Percentiles rank a stretch among this genome's conserved stretches.
Conservation (phyloP, 2,888 invertebrate species). For the Molorchus minor region DNA sequence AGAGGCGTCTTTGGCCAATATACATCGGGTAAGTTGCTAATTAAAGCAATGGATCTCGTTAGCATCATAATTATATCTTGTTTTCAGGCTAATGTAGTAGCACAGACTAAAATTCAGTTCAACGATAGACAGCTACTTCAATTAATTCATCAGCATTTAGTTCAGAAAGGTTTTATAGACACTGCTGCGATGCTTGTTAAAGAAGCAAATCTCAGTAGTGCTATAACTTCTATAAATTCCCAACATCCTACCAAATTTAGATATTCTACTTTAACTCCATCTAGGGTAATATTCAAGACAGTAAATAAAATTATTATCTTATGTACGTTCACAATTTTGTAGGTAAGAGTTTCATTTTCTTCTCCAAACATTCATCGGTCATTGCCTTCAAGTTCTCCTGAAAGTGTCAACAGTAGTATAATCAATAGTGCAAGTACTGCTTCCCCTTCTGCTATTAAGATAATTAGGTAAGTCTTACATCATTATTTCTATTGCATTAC, state of each 20-base stretch:
- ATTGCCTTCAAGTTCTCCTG: conserved; percentile 25
- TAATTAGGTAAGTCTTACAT: conserved; percentile 45
- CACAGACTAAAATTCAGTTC: conserved; percentile 94
- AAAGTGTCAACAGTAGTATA: conserved; percentile 15
- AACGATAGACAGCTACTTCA: conserved; percentile 93
- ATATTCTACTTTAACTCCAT: conserved; percentile 66
- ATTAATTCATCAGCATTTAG: conserved; percentile 88
- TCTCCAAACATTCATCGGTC: conserved; percentile 37
- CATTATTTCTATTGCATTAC: neutral
- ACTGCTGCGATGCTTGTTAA: conserved; percentile 78
- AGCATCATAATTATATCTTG: too few relatives aligned
- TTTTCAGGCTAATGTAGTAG: conserved; percentile 87
- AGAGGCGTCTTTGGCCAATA: conserved; percentile 87
- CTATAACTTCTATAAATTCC: conserved; percentile 60
- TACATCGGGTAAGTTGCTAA: conserved; percentile 75
- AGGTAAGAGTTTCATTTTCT: conserved; percentile 47
- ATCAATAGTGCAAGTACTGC: conserved; percentile 36
- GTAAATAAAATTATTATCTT: neutral
- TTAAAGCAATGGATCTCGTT: too few relatives aligned
- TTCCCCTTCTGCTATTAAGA: conserved; percentile 46
- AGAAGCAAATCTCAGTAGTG: conserved; percentile 76
- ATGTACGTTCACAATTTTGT: conserved; percentile 27
- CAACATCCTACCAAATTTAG: conserved; percentile 62
- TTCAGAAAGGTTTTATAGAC: conserved; percentile 76
- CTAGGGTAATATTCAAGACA: conserved; percentile 57